Evolutionary conservation across 1,140 invertebrate genomes (phyloP).

Genomic region (Cecropterus lyciades): DNA sequence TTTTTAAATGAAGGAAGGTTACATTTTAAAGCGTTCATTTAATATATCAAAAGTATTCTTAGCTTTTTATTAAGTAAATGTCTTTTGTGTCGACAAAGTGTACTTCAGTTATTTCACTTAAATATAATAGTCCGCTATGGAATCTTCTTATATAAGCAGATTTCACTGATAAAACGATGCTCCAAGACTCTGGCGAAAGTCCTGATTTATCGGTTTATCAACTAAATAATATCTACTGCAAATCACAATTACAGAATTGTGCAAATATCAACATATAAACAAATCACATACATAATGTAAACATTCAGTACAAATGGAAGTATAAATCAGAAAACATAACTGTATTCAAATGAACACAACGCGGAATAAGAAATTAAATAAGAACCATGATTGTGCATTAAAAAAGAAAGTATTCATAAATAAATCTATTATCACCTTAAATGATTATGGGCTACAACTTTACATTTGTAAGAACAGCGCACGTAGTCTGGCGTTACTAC

Average conservation of each 20-base stretch:
- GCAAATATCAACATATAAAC: slow-evolving; percentile 64
- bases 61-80: slow-evolving; percentile 74
- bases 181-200: slow-evolving; percentile 67
- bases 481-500: slow-evolving; percentile 69
- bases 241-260: slow-evolving; percentile 69
- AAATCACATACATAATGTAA: slow-evolving; percentile 75
- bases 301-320: slow-evolving; percentile 48
- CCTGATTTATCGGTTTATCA: slow-evolving; percentile 32
- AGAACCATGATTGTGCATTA: slow-evolving; percentile 77
- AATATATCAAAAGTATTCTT: slow-evolving; percentile 76
- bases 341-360: slow-evolving; percentile 56
- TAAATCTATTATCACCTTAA: slow-evolving; percentile 78
- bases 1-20: slow-evolving; percentile 74
- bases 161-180: slow-evolving; percentile 42
- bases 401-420: slow-evolving; percentile 60
- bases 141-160: slow-evolving; percentile 60
- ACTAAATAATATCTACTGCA: slow-evolving; percentile 43
- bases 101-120: slow-evolving; percentile 73
- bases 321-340: slow-evolving; percentile 46
- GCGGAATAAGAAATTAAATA: slow-evolving; percentile 47
- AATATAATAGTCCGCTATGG: slow-evolving; percentile 66
- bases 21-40: slow-evolving; percentile 78
- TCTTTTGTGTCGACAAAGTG: slow-evolving; percentile 76
- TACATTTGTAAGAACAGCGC: slow-evolving; percentile 32
- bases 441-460: slow-evolving; percentile 49